Conservation (phyloP, 2,797 vertebrate genomes). For the Tinamus major region DNA sequence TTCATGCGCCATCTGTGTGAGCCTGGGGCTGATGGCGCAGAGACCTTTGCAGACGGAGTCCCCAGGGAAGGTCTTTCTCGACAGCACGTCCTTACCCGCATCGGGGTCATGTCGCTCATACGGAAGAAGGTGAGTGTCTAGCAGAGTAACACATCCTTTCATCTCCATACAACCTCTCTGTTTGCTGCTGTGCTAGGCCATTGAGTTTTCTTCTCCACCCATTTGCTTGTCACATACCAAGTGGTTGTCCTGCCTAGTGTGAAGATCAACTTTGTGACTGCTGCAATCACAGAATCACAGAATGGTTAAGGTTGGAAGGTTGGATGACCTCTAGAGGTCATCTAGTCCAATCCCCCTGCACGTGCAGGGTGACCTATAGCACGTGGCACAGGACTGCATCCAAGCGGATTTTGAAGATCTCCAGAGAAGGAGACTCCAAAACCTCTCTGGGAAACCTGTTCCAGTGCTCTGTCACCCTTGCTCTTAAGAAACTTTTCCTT, state of each 20-base stretch:
- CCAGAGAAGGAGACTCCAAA: no score
- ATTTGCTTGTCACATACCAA: not conserved
- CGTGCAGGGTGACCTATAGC: no score
- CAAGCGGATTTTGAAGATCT: no score
- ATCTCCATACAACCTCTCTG: accelerated
- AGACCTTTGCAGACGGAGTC: conserved; percentile 97
- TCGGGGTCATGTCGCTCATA: conserved; percentile 98
- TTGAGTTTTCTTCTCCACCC: not conserved
- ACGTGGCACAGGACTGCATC: no score
- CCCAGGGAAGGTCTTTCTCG: conserved; percentile 95
- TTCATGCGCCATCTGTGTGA: conserved; percentile 99
- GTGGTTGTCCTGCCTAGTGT: not conserved
- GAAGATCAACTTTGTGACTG: not conserved
- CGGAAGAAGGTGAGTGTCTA: conserved; percentile 90
- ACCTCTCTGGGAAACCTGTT: no score
- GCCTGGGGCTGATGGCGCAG: conserved; percentile 96
- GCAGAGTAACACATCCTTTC: not conserved
- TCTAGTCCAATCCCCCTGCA: no score
- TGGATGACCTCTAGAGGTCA: no score
- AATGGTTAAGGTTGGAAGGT: no score
- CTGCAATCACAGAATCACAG: not conserved
- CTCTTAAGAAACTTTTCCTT: no score
- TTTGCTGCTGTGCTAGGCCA: not conserved
- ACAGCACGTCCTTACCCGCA: conserved; percentile 96
- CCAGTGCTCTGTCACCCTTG: no score